Conservation (phyloP, 2,797 vertebrate species). For the Hoplostethus atlanticus region DNA sequence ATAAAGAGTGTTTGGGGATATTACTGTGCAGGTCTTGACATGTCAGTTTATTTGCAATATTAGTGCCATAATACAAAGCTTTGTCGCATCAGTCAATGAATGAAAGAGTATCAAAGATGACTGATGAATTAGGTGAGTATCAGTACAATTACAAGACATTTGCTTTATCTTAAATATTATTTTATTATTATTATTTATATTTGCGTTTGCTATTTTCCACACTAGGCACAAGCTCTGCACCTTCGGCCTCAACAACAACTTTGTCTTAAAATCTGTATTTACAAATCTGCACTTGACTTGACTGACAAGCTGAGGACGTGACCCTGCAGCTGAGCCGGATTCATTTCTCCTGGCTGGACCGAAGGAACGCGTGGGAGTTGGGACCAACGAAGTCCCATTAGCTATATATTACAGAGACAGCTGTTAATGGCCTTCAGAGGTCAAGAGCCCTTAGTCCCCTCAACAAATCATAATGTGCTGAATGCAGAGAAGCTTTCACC, state of each 20-base stretch:
- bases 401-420: slow-evolving; percentile 31
- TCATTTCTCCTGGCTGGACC: neutral
- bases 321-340: slow-evolving; percentile 39
- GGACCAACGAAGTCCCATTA: slow-evolving; percentile 13
- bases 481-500: slow-evolving; percentile 18
- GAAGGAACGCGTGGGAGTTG: neutral
- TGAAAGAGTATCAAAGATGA: neutral
- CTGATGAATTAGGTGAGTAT: too few relatives aligned
- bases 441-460: slow-evolving; percentile 21
- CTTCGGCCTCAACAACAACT: neutral
- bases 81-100: neutral
- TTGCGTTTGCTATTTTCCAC: neutral
- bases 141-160: too few relatives aligned
- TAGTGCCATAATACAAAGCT: neutral
- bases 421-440: slow-evolving; percentile 32
- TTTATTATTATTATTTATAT: too few relatives aligned
- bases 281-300: slow-evolving; percentile 13
- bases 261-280: neutral
- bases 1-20: neutral
- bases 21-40: slow-evolving; percentile 13
- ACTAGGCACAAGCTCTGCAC: neutral
- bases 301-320: slow-evolving; percentile 1
- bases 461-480: slow-evolving; percentile 34
- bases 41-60: neutral
- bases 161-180: too few relatives aligned